A percentile compares a stretch with the other conserved stretches of the same genome.
These are phyloP conservation scores for Hippopotamyrus pictus DNA, from an alignment of 2,797 vertebrate genomes.

Conservation along the genomic window DNA sequence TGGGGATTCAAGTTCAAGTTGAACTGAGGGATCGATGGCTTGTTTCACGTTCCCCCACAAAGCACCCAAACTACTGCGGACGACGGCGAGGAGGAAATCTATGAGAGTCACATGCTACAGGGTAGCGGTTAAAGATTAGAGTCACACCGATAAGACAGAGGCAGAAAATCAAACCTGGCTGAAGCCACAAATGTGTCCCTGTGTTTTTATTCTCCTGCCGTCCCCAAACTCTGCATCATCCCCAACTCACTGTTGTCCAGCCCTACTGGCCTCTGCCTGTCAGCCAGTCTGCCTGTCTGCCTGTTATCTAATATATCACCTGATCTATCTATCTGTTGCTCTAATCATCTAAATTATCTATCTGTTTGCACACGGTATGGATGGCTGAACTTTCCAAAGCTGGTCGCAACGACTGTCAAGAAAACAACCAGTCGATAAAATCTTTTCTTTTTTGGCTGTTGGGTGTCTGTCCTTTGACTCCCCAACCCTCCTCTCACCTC, in stretches of 20 bases:
- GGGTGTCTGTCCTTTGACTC: not conserved
- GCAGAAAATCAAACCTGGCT: not conserved
- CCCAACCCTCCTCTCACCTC: not conserved
- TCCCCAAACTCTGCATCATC: conserved; percentile 33
- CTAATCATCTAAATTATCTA: not conserved
- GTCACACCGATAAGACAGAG: not conserved
- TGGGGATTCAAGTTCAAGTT: conserved; percentile 30
- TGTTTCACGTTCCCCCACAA: not conserved
- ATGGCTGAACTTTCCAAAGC: not conserved
- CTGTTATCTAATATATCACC: conserved; percentile 13
- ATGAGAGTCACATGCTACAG: not conserved
- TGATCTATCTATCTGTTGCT: not conserved
- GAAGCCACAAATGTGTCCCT: not conserved
- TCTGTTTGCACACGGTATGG: not conserved
- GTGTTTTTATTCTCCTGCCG: conserved; percentile 8
- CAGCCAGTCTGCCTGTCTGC: conserved; percentile 26
- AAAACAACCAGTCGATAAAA: not conserved
- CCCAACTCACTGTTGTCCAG: conserved; percentile 36
- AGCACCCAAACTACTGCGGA: conserved; percentile 43
- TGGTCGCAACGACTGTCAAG: not conserved
- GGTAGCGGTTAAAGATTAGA: not conserved
- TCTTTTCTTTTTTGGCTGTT: not conserved
- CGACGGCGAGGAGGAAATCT: conserved; percentile 32
- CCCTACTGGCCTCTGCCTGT: too few relatives aligned
- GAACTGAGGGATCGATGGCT: not conserved